Evolutionary conservation across 1,140 invertebrate genomes (phyloP).

Genomic region (Philopotamus ludificatus): DNA sequence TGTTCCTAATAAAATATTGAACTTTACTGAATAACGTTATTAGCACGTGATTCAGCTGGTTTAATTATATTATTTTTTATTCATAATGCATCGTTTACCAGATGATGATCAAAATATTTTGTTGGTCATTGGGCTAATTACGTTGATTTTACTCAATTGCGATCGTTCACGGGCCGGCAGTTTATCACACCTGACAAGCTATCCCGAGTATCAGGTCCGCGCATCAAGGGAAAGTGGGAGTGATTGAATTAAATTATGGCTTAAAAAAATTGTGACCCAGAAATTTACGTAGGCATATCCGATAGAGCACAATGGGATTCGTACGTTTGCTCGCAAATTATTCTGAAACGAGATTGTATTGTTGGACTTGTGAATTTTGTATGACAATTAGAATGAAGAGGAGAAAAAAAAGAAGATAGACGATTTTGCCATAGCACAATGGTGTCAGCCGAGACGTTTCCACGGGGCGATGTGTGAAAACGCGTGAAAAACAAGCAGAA

Average conservation of each 20-base stretch:
- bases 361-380: too few species aligned
- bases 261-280: constrained; percentile 1
- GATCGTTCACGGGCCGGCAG: background rate
- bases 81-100: background rate
- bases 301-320: background rate
- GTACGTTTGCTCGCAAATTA: background rate
- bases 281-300: background rate
- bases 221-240: background rate
- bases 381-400: too few species aligned
- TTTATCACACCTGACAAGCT: too few species aligned
- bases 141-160: background rate
- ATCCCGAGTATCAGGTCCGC: too few species aligned
- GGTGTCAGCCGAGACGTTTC: too few species aligned
- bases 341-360: background rate
- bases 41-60: background rate
- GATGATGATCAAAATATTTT: background rate
- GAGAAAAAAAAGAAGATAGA: too few species aligned
- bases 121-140: background rate
- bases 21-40: too few species aligned
- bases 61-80: background rate
- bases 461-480: too few species aligned
- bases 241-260: too few species aligned
- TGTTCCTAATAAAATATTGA: too few species aligned
- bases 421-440: too few species aligned
- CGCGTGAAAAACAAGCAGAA: too few species aligned